These are phyloP conservation scores for Ectobius pallidus DNA, from an alignment of 2,888 invertebrate genomes.

Conservation along the genomic window DNA sequence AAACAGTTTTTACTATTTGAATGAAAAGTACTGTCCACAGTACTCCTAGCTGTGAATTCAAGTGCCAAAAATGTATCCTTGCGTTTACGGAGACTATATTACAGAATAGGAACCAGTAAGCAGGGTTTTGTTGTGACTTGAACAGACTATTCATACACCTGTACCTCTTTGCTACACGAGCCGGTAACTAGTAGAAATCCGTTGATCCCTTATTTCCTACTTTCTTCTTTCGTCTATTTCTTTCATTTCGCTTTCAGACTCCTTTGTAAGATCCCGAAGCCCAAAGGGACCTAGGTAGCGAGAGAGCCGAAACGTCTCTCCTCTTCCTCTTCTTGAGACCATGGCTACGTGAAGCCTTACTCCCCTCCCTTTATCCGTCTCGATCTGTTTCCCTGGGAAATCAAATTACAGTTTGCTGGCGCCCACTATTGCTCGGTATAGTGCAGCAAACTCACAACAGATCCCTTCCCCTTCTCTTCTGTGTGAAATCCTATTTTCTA, in stretches of 20 bases:
- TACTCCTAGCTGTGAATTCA: too few relatives aligned
- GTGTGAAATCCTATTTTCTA: too few relatives aligned
- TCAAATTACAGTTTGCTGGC: constrained; percentile 23
- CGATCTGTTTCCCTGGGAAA: constrained; percentile 22
- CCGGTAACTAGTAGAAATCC: constrained; percentile 37
- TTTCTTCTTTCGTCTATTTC: constrained; percentile 24
- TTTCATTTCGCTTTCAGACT: constrained; percentile 23
- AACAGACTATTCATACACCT: neutral
- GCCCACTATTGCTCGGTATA: constrained; percentile 1
- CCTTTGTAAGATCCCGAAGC: constrained; percentile 16
- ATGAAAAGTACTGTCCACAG: too few relatives aligned
- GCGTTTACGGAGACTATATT: too few relatives aligned
- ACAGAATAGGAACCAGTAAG: too few relatives aligned
- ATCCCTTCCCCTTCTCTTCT: neutral
- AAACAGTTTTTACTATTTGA: too few relatives aligned
- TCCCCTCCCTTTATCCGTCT: neutral
- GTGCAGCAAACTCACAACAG: neutral
- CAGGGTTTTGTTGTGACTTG: neutral
- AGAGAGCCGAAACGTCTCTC: neutral
- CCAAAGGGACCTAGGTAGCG: constrained; percentile 15
- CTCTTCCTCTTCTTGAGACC: neutral
- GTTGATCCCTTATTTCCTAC: constrained; percentile 33
- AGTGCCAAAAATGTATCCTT: too few relatives aligned
- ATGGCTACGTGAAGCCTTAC: constrained; percentile 15
- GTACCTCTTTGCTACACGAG: neutral